These are phyloP conservation scores for Daubentonia madagascariensis DNA, from an alignment of 2,113 vertebrate species.

Conservation along the genomic window DNA sequence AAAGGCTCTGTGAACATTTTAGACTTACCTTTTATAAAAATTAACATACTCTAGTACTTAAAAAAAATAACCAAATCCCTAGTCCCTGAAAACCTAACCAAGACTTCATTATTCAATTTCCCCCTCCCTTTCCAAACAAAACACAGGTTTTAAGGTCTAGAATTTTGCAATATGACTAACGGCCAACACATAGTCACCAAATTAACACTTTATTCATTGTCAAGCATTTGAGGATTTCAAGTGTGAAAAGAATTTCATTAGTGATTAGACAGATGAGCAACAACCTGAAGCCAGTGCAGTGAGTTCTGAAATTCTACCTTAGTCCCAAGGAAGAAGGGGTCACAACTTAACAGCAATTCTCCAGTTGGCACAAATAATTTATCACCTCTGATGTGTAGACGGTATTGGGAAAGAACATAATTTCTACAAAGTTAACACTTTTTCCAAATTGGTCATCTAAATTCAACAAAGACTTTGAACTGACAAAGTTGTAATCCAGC, in stretches of 20 bases:
- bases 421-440: conserved; percentile 14
- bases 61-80: background rate
- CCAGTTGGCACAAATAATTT: background rate
- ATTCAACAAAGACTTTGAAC: background rate
- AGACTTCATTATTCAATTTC: background rate
- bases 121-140: background rate
- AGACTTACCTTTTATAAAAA: conserved; percentile 65
- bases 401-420: background rate
- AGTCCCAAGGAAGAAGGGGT: background rate
- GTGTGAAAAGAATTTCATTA: background rate
- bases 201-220: background rate
- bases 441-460: conserved; percentile 17
- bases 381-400: background rate
- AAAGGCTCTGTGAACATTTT: background rate
- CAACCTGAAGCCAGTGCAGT: background rate
- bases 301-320: background rate
- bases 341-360: background rate
- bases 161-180: conserved; percentile 20
- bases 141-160: background rate
- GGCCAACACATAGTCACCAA: background rate
- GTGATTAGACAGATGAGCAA: background rate
- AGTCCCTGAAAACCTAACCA: conserved; percentile 2
- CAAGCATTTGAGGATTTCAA: background rate
- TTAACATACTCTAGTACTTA: conserved; percentile 9
- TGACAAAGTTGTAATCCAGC: background rate